Evolutionary conservation across 2,888 invertebrate genomes (phyloP).

Genomic region (Drosophila neotestacea): DNA sequence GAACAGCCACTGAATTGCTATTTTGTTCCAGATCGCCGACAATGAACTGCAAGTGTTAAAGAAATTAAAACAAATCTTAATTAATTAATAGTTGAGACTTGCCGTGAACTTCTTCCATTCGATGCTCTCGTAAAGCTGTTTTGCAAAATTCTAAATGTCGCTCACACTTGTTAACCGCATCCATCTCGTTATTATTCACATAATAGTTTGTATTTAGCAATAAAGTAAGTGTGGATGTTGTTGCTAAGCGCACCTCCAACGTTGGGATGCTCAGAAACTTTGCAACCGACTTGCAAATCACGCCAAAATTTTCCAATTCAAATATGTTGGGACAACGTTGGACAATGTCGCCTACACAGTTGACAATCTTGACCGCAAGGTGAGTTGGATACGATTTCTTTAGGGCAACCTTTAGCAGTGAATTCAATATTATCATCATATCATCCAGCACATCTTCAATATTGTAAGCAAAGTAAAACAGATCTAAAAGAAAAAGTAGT

Average conservation of each 20-base stretch:
- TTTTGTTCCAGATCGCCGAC: slow-evolving; percentile 74
- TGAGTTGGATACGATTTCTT: slow-evolving; percentile 76
- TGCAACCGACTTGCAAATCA: slow-evolving; percentile 73
- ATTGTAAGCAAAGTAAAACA: slow-evolving; percentile 69
- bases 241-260: slow-evolving; percentile 77
- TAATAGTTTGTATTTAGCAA: slow-evolving; percentile 77
- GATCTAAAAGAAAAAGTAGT: slow-evolving; percentile 46
- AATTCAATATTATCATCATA: slow-evolving; percentile 75
- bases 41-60: slow-evolving; percentile 47
- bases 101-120: slow-evolving; percentile 69
- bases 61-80: neutral
- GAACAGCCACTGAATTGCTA: slow-evolving; percentile 68
- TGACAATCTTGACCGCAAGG: slow-evolving; percentile 75
- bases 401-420: slow-evolving; percentile 76
- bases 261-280: slow-evolving; percentile 79
- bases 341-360: slow-evolving; percentile 70
- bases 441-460: slow-evolving; percentile 67
- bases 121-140: slow-evolving; percentile 65
- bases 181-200: slow-evolving; percentile 41
- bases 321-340: slow-evolving; percentile 74
- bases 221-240: slow-evolving; percentile 74
- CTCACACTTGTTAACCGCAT: slow-evolving; percentile 27
- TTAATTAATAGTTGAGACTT: neutral
- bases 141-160: slow-evolving; percentile 71
- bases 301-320: slow-evolving; percentile 62